Evolutionary conservation across 2,113 vertebrate species (phyloP), one percentile per base, ranked within the genome.

Genomic region (Rallus limicola): DNA sequence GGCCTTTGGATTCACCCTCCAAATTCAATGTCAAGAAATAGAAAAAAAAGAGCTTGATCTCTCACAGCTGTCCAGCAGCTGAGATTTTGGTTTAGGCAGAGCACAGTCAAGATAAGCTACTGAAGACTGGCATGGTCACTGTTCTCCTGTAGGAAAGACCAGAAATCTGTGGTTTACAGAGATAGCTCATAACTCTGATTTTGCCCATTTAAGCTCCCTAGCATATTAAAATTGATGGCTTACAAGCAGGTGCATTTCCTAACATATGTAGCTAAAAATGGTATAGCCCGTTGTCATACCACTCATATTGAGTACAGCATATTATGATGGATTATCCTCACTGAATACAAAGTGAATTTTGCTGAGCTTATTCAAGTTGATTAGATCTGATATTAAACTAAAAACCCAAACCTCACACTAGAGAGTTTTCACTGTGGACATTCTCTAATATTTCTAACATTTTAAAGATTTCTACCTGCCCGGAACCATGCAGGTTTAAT

Each of bases 41-140:
- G 48, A 90, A 91, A 94, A 91, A 91, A 52, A 21, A 29, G 56
- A 64, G 29, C 42, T 90, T 94, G 95, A 96, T 92, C 48, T 90
- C 86, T 78, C 26, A 50, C 95, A 96, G 93, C 92, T 96, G 92
- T 90, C 53, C n/a, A 69, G 69, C 88, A 95, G 92, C 95, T 96
- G 95, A 94, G 34, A 7, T 93, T 92, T 62, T 82, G 38, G 79
- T 42, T 77, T 56, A 93, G 82, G 64, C 60, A 81, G 53, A 82
- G 14, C 20, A 74, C 19, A 81, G 52, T 60, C 38, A 67, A 76
- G 70, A 91, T 89, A 79, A 96, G 28, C 2, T 28, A n/a, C 21
- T 93, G 85, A 86, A 77, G 36, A 36, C 55, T 67, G 50, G 7
- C 76, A 67, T 42, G 50, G 86, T 58, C 76, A 62, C 69, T 89